Evolutionary conservation across 2,888 invertebrate species (phyloP).

Genomic region (Drosophila hamatofila): DNA sequence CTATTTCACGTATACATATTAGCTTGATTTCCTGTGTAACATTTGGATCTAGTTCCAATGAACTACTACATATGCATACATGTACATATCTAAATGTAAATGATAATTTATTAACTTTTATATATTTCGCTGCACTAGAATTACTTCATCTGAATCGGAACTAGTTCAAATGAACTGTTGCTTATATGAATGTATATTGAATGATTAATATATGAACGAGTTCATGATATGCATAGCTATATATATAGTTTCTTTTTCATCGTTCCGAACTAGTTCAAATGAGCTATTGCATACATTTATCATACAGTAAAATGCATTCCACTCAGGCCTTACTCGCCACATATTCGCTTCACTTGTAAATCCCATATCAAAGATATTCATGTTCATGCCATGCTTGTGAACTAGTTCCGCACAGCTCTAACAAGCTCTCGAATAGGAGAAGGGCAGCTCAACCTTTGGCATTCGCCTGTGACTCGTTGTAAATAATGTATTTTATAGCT

Average conservation of each 20-base stretch:
- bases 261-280: background rate
- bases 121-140: background rate
- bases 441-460: slow-evolving; percentile 1
- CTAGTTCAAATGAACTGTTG: background rate
- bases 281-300: too few species aligned
- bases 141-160: background rate
- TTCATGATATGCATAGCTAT: too few species aligned
- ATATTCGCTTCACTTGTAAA: background rate
- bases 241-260: background rate
- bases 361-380: background rate
- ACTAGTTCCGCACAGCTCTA: slow-evolving; percentile 3
- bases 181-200: background rate
- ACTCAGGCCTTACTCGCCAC: background rate
- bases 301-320: background rate
- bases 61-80: too few species aligned
- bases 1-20: too few species aligned
- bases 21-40: too few species aligned
- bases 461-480: slow-evolving; percentile 14
- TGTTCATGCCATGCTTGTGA: background rate
- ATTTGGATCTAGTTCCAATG: too few species aligned
- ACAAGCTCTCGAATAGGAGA: background rate
- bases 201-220: too few species aligned
- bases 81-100: too few species aligned
- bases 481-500: slow-evolving; percentile 64
- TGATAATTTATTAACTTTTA: too few species aligned